These are phyloP conservation scores for Echinarachnius parma DNA, from an alignment of 53 echinoderm and acorn worm genomes.

Conservation along the genomic window DNA sequence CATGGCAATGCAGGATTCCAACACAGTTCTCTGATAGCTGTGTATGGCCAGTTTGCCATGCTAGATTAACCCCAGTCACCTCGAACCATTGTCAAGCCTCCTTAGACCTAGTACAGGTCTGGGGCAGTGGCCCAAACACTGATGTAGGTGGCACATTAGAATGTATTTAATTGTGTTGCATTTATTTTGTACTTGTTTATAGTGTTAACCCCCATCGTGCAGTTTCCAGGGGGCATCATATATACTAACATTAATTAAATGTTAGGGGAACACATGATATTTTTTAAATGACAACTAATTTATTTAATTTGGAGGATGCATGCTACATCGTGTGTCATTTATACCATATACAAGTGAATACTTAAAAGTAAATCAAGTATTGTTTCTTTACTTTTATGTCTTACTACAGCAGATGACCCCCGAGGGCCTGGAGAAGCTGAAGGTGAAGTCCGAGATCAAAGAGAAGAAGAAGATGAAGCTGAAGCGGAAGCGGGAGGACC, in stretches of 20 bases:
- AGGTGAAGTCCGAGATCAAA: constrained; percentile 67
- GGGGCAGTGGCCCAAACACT: constrained; percentile 63
- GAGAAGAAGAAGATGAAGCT: constrained; percentile 89
- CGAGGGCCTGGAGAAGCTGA: constrained; percentile 75
- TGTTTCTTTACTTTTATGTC: neutral
- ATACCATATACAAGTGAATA: too few species aligned
- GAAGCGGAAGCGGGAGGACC: constrained; percentile 52
- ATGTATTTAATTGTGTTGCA: too few species aligned
- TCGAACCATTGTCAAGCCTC: constrained; percentile 75
- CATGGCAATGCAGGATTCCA: constrained; percentile 49
- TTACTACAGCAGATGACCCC: constrained; percentile 73
- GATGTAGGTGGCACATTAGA: constrained; percentile 81
- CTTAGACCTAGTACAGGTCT: constrained; percentile 13
- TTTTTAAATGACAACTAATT: too few species aligned
- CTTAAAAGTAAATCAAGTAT: too few species aligned
- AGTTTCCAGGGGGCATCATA: too few species aligned
- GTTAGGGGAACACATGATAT: too few species aligned
- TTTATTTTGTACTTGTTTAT: too few species aligned
- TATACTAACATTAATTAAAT: too few species aligned
- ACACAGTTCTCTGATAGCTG: constrained; percentile 8
- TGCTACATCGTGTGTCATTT: too few species aligned
- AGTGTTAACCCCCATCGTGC: too few species aligned
- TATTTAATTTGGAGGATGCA: too few species aligned
- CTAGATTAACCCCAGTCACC: constrained; percentile 72
- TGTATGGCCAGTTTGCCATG: constrained; percentile 52